Base-by-base conservation (phyloP, 1,140 invertebrate species). In the Drosophila sucinea region DNA sequence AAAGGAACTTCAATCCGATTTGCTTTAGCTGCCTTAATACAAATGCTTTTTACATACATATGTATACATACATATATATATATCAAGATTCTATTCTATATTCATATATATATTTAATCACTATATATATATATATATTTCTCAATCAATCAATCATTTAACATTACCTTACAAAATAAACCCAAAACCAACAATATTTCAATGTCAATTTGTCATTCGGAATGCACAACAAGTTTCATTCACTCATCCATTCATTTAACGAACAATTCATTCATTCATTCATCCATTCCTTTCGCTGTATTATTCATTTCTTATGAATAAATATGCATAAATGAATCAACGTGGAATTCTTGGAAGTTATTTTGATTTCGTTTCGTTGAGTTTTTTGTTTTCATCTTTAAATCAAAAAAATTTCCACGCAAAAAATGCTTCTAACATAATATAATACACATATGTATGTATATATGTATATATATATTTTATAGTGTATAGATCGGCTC, bases 1-100 rank as follows among this genome's bases (percentile, higher is more conserved):
- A 68, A 64, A 73, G 81, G 84, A 87, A 87, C 86, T 87, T 87
- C 67, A 11, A 80, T 89, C 70, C 80, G 84, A 77, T 71, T 44
- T 56, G 44, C 23, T 51, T 60, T 81, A 85, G 71, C 82, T 85
- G 82, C 82, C 82, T 60, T 78, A 61, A 57, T 30, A 68, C 30
- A 38, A 30, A 41, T 54, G 38, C 54, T 67, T 68, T 60, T 54
- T 55, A 25, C 33, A 38, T 51, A 4, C 40, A 67, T 33, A 41
- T 41, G n/a, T 41, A 41, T 41, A 41, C 17, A 41, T 44, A 35
- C 8, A 35, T 35, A 35, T 35, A 38, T 38, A 11, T 38, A 38
- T 38, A 38, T 38, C 10, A 38, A 10, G 1, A 2, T 38, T 38
- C 44, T 25, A 47, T 47, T 1, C 17, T 47, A 47, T 47, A 25